Conservation (phyloP, 2,113 vertebrate species). For the Pseudolaguvia tuberculata region DNA sequence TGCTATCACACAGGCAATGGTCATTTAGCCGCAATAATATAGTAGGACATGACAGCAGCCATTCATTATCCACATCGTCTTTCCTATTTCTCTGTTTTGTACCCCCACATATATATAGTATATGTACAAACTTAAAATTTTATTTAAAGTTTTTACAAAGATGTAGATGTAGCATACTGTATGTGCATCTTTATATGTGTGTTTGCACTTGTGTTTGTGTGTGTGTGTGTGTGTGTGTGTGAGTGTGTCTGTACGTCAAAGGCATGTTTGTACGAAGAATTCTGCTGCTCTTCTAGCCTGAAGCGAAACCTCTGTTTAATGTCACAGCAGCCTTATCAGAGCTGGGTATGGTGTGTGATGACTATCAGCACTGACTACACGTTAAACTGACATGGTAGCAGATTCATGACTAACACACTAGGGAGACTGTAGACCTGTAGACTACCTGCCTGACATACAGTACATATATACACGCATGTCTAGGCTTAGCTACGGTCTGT, state of each 20-base stretch:
- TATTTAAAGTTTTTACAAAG: neutral
- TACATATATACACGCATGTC: conserved; percentile 6
- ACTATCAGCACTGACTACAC: conserved; percentile 22
- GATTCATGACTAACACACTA: conserved; percentile 53
- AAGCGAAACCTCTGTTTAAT: conserved; percentile 39
- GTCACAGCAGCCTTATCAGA: conserved; percentile 66
- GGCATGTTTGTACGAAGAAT: conserved; percentile 21
- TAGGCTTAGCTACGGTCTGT: conserved; percentile 11
- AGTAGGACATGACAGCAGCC: conserved; percentile 26
- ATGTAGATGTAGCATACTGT: neutral
- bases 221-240: neutral
- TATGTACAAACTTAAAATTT: conserved; percentile 3
- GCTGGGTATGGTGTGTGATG: conserved; percentile 42
- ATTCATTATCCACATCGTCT: conserved; percentile 24
- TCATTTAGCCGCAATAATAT: conserved; percentile 25
- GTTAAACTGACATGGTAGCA: conserved; percentile 18
- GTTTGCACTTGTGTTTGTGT: too few relatives aligned
- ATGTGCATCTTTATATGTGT: too few relatives aligned
- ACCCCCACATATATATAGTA: neutral
- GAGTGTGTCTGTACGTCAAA: conserved; percentile 4
- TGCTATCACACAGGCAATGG: conserved; percentile 40
- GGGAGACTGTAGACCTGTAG: conserved; percentile 42
- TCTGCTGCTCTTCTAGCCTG: conserved; percentile 9
- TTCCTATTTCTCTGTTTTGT: neutral
- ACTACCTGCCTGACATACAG: conserved; percentile 21